Base-by-base conservation (phyloP, 2,797 vertebrate genomes). In the Lemur catta region DNA sequence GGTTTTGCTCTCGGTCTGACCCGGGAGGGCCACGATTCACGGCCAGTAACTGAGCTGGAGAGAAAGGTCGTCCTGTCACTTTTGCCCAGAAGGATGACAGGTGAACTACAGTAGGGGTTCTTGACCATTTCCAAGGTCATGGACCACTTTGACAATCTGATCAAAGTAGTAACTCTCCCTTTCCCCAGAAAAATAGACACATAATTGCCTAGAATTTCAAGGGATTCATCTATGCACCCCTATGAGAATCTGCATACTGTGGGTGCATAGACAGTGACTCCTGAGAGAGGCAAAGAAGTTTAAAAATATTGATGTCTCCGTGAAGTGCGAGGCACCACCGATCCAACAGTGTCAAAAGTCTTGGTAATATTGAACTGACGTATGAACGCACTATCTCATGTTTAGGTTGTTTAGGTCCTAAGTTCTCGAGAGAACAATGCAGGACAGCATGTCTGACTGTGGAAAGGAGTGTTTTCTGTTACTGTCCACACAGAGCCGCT, bases 51-150 rank as follows among this genome's bases (percentile, higher is more conserved):
- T n/a, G n/a, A 91, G 59, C 85, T n/a, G 9, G 43, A 59, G 6
- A 94, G 43, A 95, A 97, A 95, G 90, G 93, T 84, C 94, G 91
- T 35, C 59, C 75, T 80, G 65, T 81, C 94, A 63, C 26, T 76
- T 93, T 17, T 95, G 71, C 35, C 81, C 46, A 63, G 48, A 88
- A 76, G 80, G 87, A 88, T 86, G 92, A 93, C 0, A 6, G 86
- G 91, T 89, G 84, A 92, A 96, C 94, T 93, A 65, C 43, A 35
- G 65, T 2, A 9, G 82, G 52, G 71, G 13, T 74, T 88, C 48
- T 48, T 71, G 55, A 71, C 67, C 57, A 88, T 43, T 89, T 93
- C 0, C 41, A 84, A 97, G 89, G 71, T 78, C 89, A 69, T 0
- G 9, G 92, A 78, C 78, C 81, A 67, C 35, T 88, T n/a, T 82